These are phyloP conservation scores for Catostomus latipinnis DNA, from an alignment of 2,797 vertebrate species.

Conservation along the genomic window DNA sequence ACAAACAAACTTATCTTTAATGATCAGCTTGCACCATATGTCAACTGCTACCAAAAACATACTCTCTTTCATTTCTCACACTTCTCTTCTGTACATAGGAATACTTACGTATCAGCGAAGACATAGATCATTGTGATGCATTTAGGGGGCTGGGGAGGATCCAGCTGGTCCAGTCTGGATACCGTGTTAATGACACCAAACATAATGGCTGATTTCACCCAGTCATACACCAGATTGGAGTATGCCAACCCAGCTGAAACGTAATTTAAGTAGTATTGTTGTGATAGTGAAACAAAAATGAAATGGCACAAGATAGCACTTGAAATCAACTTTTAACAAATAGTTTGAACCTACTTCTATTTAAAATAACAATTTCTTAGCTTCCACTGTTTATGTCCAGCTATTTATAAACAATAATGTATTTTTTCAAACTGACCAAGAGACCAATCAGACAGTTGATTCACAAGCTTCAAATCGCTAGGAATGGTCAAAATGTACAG, in stretches of 20 bases:
- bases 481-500: slow-evolving; percentile 98
- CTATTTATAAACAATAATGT: not conserved
- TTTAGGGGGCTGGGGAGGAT: slow-evolving; percentile 93
- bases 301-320: not conserved
- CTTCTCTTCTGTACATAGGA: not conserved
- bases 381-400: not conserved
- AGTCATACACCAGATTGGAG: slow-evolving; percentile 95
- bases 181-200: slow-evolving; percentile 94
- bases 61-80: not conserved
- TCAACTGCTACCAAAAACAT: not conserved
- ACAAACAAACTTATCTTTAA: not conserved
- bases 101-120: slow-evolving; percentile 94
- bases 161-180: slow-evolving; percentile 90
- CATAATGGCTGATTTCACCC: slow-evolving; percentile 94
- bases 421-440: slow-evolving; percentile 81
- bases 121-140: slow-evolving; percentile 97
- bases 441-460: slow-evolving; percentile 89
- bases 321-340: not conserved
- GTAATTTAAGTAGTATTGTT: not conserved
- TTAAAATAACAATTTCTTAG: not conserved
- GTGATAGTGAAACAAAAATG: not conserved
- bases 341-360: not conserved
- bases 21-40: not conserved
- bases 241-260: slow-evolving; percentile 90
- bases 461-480: slow-evolving; percentile 87